Conservation (phyloP, 2,888 invertebrate genomes). For the Rhabditoides inermis region DNA sequence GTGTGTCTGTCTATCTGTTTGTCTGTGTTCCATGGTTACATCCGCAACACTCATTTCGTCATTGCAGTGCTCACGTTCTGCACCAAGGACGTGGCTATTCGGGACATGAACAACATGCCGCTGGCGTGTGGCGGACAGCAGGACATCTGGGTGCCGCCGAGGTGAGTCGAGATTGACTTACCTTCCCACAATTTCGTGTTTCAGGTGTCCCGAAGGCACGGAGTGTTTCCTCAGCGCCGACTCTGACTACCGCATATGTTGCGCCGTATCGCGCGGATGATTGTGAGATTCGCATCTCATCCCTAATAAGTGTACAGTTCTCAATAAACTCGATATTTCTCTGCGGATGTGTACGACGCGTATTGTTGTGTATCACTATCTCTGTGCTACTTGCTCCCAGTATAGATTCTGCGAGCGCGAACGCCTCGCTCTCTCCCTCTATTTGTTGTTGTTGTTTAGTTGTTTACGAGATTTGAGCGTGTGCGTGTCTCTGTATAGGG, state of each 20-base stretch:
- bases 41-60: neutral
- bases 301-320: constrained; percentile 2
- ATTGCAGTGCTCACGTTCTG: constrained; percentile 50
- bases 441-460: too few relatives aligned
- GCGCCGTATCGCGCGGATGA: constrained; percentile 43
- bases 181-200: neutral
- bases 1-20: neutral
- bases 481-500: too few relatives aligned
- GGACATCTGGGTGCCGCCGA: constrained; percentile 23
- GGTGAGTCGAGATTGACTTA: too few relatives aligned
- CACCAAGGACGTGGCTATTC: constrained; percentile 48
- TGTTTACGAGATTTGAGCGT: too few relatives aligned
- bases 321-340: too few relatives aligned
- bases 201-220: constrained; percentile 43
- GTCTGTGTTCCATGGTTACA: neutral
- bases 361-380: too few relatives aligned
- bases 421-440: too few relatives aligned
- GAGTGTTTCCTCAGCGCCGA: constrained; percentile 48
- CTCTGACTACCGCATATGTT: constrained; percentile 48
- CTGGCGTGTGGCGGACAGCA: constrained; percentile 46
- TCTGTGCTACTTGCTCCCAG: too few relatives aligned
- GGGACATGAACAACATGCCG: constrained; percentile 45
- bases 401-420: too few relatives aligned
- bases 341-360: too few relatives aligned
- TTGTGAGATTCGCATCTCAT: neutral